These are phyloP conservation scores for Hecatera dysodea DNA, from an alignment of 2,888 invertebrate genomes.

Conservation along the genomic window DNA sequence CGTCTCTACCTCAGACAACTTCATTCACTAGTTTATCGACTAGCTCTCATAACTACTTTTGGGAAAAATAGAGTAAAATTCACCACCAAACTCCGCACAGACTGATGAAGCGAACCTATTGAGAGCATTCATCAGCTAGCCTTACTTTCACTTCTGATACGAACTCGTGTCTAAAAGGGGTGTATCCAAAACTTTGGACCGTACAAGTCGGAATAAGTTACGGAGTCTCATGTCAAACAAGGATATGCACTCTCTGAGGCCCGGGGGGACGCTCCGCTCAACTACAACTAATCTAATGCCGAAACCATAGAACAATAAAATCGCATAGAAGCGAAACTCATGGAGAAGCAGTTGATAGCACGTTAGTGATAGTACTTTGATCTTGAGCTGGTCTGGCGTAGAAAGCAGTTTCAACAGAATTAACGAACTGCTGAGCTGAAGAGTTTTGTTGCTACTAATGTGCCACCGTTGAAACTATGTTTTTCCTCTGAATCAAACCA, in stretches of 20 bases:
- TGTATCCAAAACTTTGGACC: conserved; percentile 73
- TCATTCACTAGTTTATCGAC: not conserved
- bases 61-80: not conserved
- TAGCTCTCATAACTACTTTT: not conserved
- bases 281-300: conserved; percentile 84
- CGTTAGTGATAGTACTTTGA: no score
- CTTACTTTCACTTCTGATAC: conserved; percentile 61
- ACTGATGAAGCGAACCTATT: conserved; percentile 31
- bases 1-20: not conserved
- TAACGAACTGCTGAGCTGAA: no score
- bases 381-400: not conserved
- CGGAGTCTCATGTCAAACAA: conserved; percentile 86
- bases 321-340: conserved; percentile 13
- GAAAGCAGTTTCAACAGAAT: no score
- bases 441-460: no score
- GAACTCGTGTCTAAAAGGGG: conserved; percentile 71
- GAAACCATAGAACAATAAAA: conserved; percentile 39
- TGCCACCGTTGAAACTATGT: no score
- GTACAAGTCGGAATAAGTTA: conserved; percentile 84
- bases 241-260: conserved; percentile 86
- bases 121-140: conserved; percentile 52
- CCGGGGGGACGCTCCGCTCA: conserved; percentile 72
- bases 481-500: no score
- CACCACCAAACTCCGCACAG: not conserved
- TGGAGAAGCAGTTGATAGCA: not conserved